Base-by-base conservation (phyloP, 1,140 invertebrate genomes). In the Nasonia giraulti region DNA sequence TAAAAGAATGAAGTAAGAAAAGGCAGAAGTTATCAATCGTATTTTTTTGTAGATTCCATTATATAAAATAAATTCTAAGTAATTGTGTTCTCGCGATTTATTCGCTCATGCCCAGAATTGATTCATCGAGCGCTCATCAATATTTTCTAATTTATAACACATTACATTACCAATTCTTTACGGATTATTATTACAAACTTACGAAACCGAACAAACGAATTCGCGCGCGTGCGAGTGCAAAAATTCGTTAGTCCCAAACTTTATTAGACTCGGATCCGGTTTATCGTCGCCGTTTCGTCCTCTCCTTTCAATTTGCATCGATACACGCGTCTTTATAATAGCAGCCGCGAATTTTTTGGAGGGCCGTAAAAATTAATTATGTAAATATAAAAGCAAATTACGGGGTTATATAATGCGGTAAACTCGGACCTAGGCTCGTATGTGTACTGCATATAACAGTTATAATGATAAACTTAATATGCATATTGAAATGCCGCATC, bases 331-430 rank as follows among this genome's bases (percentile, higher is more conserved):
- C 27, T 27, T 6, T 71, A 71, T 33, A 71, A 27, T n/a, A 33
- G 76, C 31, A 27, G 50, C 8, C 37, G 1, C 14, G 40, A 76
- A 76, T 50, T 76, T 10, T n/a, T 76, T 10, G 37, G 27, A 4
- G 40, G 74, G 2, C 23, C 74, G 40, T 76, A 76, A 76, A 76
- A 50, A 76, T 76, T 44, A 76, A 76, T 76, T 47, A 27, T 47
- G 44, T 76, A 50, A 50, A 50, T 50, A 23, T 62, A 33, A 27
- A 76, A n/a, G 37, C 20, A 44, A 76, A 76, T 47, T 27, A 20
- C 74, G 20, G 10, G 23, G 3, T 27, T 27, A 20, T 55, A 12
- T 55, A 62, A 55, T 20, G 4, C 4, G 27, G 27, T 27, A 27
- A 27, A 27, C 27, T 8, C 66, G n/a, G 10, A 14, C 7, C 4